phyloP scores from a whole-genome alignment of 2,113 vertebrate genomes.

The Ammodytes dubius region DNA sequence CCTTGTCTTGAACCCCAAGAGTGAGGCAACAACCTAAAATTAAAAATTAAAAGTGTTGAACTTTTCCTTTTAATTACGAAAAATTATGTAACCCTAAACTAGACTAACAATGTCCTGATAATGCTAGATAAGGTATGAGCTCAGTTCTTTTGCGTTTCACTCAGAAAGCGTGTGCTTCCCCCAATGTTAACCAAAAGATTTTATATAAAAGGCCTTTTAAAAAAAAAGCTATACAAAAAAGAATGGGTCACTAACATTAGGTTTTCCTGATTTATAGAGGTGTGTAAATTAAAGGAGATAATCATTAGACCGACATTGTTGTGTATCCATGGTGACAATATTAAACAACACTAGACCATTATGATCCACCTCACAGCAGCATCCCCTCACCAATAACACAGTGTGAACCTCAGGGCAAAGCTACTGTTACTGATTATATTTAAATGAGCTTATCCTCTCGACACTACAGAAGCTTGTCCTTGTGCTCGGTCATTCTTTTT shows the following conservation, averaged over 20 bases:
- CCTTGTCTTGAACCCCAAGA: no score
- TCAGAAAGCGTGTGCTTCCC: no score
- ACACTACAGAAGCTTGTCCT: slow-evolving; percentile 54
- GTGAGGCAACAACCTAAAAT: no score
- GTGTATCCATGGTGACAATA: not conserved
- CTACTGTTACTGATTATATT: slow-evolving; percentile 67
- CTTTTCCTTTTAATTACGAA: no score
- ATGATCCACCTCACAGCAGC: not conserved
- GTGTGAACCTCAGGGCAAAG: slow-evolving; percentile 22
- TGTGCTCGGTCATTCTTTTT: slow-evolving; percentile 49
- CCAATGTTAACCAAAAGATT: not conserved
- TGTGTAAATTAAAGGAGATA: not conserved
- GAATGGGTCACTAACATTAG: not conserved
- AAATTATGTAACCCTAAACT: no score
- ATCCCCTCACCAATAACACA: slow-evolving; percentile 6
- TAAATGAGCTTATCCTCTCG: slow-evolving; percentile 69
- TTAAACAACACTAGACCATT: not conserved
- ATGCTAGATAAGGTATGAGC: no score
- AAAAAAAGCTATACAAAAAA: not conserved
- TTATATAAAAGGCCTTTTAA: not conserved
- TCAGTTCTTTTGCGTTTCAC: no score
- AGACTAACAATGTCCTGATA: no score
- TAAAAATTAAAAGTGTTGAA: no score
- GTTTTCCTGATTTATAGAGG: not conserved
- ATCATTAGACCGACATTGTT: not conserved